Conservation (phyloP, 2,113 vertebrate genomes). For the Phycodurus eques region DNA sequence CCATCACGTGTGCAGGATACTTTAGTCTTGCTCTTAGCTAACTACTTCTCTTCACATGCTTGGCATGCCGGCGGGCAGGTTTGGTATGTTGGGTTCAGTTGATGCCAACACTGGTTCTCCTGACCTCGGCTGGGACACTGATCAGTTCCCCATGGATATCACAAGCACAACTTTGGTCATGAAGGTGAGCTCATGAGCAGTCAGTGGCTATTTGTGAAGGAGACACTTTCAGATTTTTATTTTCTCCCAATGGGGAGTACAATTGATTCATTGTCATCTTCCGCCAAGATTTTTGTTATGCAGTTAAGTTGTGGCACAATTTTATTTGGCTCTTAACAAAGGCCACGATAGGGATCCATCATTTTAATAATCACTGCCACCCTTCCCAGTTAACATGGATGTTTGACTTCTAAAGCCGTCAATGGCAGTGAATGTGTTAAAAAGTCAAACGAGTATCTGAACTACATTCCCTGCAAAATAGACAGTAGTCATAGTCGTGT, state of each 20-base stretch:
- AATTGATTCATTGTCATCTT: too few species aligned
- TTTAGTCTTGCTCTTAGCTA: background rate
- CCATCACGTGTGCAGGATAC: background rate
- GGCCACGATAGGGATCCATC: too few species aligned
- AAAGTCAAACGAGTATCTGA: background rate
- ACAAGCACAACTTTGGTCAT: slow-evolving; percentile 69
- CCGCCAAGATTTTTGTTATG: background rate
- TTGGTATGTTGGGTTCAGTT: slow-evolving; percentile 71
- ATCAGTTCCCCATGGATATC: slow-evolving; percentile 73
- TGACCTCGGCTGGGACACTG: slow-evolving; percentile 70
- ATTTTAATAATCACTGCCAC: too few species aligned
- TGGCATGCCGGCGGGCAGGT: slow-evolving; percentile 28
- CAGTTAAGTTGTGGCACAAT: too few species aligned
- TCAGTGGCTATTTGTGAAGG: too few species aligned
- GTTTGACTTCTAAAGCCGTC: background rate
- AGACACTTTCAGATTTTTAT: too few species aligned
- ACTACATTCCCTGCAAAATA: background rate
- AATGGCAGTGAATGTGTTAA: too few species aligned
- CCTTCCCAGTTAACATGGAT: too few species aligned
- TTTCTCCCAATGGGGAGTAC: too few species aligned
- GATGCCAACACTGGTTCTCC: slow-evolving; percentile 69
- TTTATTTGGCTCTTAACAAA: too few species aligned
- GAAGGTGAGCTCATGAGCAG: slow-evolving; percentile 53
- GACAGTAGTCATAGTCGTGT: too few species aligned
- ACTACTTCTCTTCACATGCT: background rate